Percentiles rank a stretch among this genome's conserved stretches.
Evolutionary conservation across 1,140 invertebrate species (phyloP).

Genomic region (Microplitis demolitor): DNA sequence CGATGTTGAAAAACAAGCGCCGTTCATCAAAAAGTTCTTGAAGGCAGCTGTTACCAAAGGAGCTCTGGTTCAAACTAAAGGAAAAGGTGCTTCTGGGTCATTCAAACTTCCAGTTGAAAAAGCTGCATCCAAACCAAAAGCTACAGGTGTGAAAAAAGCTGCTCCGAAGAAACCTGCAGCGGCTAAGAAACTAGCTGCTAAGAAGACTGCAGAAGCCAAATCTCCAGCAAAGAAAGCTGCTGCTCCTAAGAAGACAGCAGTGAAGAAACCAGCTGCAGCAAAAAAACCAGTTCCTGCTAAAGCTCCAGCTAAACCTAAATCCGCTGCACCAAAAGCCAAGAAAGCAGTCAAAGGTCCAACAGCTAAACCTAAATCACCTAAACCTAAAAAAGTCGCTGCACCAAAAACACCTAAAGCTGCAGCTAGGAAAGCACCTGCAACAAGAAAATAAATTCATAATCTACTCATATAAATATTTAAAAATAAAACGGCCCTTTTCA

Average conservation of each 20-base stretch:
- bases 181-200: background rate
- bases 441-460: no score
- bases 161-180: background rate
- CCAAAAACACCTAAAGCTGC: no score
- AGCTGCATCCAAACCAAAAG: background rate
- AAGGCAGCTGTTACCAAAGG: constrained; percentile 64
- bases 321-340: background rate
- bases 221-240: background rate
- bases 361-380: no score
- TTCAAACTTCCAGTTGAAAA: constrained; percentile 10
- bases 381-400: no score
- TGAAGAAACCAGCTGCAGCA: background rate
- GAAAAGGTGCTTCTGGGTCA: constrained; percentile 17
- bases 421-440: no score
- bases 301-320: background rate
- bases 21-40: constrained; percentile 67
- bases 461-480: no score
- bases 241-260: background rate
- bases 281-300: background rate
- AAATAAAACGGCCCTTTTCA: no score
- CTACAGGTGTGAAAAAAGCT: background rate
- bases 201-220: background rate
- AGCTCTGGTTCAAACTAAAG: constrained; percentile 64
- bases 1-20: constrained; percentile 64
- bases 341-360: background rate